These are phyloP conservation scores for Boloria selene DNA, from an alignment of 2,888 invertebrate genomes.

Conservation along the genomic window DNA sequence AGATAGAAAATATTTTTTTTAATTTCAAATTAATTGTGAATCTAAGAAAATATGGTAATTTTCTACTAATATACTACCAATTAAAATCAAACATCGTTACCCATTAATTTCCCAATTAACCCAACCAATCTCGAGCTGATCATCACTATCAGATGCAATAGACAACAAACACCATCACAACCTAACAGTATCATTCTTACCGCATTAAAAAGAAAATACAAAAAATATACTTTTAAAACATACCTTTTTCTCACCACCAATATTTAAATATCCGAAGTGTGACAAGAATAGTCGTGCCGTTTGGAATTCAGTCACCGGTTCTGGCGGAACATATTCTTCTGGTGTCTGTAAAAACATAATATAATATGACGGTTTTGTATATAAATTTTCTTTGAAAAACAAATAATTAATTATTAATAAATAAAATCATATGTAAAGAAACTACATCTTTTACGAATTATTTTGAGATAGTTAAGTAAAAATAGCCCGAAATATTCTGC, in stretches of 20 bases:
- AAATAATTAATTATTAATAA: neutral
- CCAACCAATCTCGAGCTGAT: no score
- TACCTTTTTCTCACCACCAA: constrained; percentile 78
- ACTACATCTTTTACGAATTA: neutral
- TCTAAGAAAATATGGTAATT: no score
- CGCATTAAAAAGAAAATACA: no score
- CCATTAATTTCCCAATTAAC: no score
- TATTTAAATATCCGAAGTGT: constrained; percentile 95
- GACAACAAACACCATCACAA: no score
- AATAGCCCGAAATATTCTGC: no score
- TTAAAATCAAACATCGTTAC: no score
- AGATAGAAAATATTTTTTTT: no score
- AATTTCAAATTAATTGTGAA: no score
- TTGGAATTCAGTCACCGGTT: constrained; percentile 95
- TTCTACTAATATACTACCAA: no score
- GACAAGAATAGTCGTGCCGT: constrained; percentile 97
- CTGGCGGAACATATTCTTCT: constrained; percentile 89
- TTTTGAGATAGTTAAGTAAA: no score
- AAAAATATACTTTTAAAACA: neutral
- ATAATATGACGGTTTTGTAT: neutral
- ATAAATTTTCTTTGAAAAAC: neutral
- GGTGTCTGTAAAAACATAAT: constrained; percentile 69
- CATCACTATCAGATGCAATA: no score
- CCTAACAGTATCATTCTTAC: neutral
- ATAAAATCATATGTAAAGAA: neutral